A percentile compares a stretch with the other conserved stretches of the same genome.
Evolutionary conservation across 2,797 vertebrate genomes (phyloP).

Genomic region (Lithobates pipiens): DNA sequence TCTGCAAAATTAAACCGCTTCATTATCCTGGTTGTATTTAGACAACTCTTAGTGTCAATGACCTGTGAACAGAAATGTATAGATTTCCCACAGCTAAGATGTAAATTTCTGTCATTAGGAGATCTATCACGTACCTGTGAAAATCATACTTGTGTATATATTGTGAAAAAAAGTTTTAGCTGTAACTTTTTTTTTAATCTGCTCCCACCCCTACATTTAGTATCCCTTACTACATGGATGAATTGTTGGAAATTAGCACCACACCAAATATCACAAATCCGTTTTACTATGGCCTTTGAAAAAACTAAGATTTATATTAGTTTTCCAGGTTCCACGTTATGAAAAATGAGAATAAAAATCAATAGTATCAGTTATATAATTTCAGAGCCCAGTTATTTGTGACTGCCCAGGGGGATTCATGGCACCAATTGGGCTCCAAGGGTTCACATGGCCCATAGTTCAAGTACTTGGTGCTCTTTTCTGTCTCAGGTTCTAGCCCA

Average conservation of each 20-base stretch:
- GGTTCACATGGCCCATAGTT: not conserved
- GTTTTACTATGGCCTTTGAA: too few species aligned
- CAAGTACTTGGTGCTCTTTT: not conserved
- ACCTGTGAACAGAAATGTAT: slow-evolving; percentile 25
- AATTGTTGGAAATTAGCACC: not conserved
- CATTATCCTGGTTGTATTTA: slow-evolving; percentile 18
- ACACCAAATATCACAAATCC: not conserved
- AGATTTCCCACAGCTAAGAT: slow-evolving; percentile 6
- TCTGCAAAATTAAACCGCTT: slow-evolving; percentile 1
- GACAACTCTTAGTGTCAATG: slow-evolving; percentile 28
- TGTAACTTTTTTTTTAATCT: not conserved
- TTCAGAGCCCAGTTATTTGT: not conserved
- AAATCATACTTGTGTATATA: not conserved
- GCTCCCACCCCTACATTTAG: not conserved
- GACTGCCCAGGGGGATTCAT: not conserved
- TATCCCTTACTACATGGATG: not conserved
- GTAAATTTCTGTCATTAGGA: not conserved
- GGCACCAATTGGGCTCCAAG: not conserved
- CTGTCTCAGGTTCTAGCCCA: too few species aligned
- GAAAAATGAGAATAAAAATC: too few species aligned
- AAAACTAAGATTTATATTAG: not conserved
- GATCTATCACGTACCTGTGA: too few species aligned
- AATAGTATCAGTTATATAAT: too few species aligned
- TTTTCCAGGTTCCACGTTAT: not conserved
- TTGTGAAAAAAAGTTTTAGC: not conserved